Evolutionary conservation across 2,888 invertebrate genomes (phyloP).

Genomic region (Hesperia comma): DNA sequence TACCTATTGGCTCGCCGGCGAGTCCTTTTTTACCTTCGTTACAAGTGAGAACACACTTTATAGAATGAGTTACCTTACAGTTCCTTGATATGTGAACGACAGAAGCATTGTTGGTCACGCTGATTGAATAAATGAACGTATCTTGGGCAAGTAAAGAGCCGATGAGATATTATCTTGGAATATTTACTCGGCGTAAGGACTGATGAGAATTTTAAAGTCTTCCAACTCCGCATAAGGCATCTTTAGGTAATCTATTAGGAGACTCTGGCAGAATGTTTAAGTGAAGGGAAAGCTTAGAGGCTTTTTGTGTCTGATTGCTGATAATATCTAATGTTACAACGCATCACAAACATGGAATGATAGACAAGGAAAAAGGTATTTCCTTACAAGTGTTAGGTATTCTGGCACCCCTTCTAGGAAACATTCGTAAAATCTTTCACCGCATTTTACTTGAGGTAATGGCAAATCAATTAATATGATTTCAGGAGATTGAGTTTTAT

Average conservation of each 20-base stretch:
- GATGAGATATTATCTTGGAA: conserved; percentile 10
- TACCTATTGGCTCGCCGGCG: conserved; percentile 37
- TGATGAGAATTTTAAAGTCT: conserved; percentile 12
- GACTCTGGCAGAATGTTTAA: conserved; percentile 1
- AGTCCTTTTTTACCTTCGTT: conserved; percentile 39
- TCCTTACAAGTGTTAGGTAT: too few relatives aligned
- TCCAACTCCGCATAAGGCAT: not conserved
- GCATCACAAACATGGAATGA: too few relatives aligned
- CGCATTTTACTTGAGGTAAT: too few relatives aligned
- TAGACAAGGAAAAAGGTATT: too few relatives aligned
- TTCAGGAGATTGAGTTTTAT: too few relatives aligned
- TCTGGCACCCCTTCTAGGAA: too few relatives aligned
- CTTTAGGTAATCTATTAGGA: not conserved
- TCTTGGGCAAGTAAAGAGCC: conserved; percentile 5
- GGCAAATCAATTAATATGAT: too few relatives aligned
- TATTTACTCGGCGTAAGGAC: not conserved
- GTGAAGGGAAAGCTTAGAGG: not conserved
- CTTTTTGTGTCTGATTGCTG: not conserved
- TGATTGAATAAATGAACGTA: conserved; percentile 13
- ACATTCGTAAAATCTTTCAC: too few relatives aligned
- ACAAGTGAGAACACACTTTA: conserved; percentile 29
- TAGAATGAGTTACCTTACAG: conserved; percentile 4
- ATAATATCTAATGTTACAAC: too few relatives aligned
- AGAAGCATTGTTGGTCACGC: conserved; percentile 22
- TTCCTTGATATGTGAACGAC: conserved; percentile 13